Conservation (phyloP, 2,888 invertebrate genomes). For the Arctia plantaginis region DNA sequence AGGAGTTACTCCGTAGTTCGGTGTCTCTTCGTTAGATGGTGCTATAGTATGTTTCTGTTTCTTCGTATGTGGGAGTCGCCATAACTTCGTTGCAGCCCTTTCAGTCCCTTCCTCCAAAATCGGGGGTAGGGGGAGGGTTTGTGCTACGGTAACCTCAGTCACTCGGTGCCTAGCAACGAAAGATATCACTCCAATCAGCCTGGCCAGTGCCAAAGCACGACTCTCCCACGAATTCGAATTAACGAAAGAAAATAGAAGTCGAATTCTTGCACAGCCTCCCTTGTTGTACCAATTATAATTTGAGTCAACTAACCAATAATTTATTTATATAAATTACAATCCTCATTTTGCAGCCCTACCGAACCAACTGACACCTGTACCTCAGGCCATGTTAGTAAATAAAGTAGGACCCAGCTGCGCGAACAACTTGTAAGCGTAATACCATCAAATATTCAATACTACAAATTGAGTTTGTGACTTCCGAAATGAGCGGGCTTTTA, state of each 20-base stretch:
- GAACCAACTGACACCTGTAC: slow-evolving; percentile 6
- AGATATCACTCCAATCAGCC: too few relatives aligned
- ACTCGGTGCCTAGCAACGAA: too few relatives aligned
- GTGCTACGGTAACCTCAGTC: too few relatives aligned
- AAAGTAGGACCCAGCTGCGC: slow-evolving; percentile 48
- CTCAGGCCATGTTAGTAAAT: slow-evolving; percentile 25
- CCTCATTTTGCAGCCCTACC: slow-evolving; percentile 14
- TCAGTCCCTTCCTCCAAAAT: too few relatives aligned
- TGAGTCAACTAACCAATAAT: not conserved
- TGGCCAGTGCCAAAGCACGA: too few relatives aligned
- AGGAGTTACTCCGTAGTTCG: too few relatives aligned
- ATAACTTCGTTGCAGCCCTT: too few relatives aligned
- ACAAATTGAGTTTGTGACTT: slow-evolving; percentile 52
- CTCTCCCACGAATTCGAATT: too few relatives aligned
- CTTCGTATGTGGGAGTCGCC: too few relatives aligned
- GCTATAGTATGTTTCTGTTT: too few relatives aligned
- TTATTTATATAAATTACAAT: not conserved
- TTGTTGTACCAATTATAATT: not conserved
- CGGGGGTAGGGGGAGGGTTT: too few relatives aligned
- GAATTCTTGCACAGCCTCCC: not conserved
- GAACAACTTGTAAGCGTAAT: slow-evolving; percentile 35
- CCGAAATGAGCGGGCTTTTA: slow-evolving; percentile 17
- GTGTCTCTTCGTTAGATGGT: too few relatives aligned
- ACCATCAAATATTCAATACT: slow-evolving; percentile 61
- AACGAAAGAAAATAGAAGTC: not conserved